Evolutionary conservation across 2,797 vertebrate genomes (phyloP).

Genomic region (Oceanodroma leucorhoa): DNA sequence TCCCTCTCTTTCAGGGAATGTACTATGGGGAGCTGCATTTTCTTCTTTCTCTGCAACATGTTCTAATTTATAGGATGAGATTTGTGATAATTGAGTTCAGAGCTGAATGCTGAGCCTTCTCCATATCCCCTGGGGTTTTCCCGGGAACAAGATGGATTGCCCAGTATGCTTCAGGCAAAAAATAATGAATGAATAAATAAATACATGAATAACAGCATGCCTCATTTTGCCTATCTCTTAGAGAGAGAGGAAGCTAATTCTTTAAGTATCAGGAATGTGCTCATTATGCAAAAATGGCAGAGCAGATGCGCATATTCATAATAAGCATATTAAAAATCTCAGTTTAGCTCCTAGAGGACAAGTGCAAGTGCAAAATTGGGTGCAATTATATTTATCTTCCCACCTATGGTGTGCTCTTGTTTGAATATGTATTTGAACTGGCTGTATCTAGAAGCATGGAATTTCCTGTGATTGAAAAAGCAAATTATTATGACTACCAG

Average conservation of each 20-base stretch:
- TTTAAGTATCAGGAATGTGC: slow-evolving; percentile 45
- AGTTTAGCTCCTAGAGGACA: slow-evolving; percentile 44
- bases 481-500: not conserved
- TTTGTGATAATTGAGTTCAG: slow-evolving; percentile 48
- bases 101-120: slow-evolving; percentile 20
- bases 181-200: slow-evolving; percentile 59
- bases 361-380: slow-evolving; percentile 46
- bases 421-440: slow-evolving; percentile 27
- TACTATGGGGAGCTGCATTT: not conserved
- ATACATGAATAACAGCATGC: slow-evolving; percentile 40
- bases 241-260: slow-evolving; percentile 31
- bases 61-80: slow-evolving; percentile 49
- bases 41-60: not conserved
- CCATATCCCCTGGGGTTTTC: slow-evolving; percentile 19
- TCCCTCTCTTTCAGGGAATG: not conserved
- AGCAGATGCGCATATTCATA: slow-evolving; percentile 56
- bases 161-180: slow-evolving; percentile 19
- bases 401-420: not conserved
- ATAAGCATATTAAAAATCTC: slow-evolving; percentile 50
- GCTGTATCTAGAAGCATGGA: not conserved
- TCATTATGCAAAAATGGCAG: slow-evolving; percentile 52
- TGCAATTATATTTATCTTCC: slow-evolving; percentile 46
- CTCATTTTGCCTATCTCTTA: slow-evolving; percentile 37
- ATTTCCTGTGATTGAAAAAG: slow-evolving; percentile 31
- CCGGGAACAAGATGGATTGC: slow-evolving; percentile 37